phyloP scores from a whole-genome alignment of 2,888 invertebrate genomes.

The Scaptomyza reducta region DNA sequence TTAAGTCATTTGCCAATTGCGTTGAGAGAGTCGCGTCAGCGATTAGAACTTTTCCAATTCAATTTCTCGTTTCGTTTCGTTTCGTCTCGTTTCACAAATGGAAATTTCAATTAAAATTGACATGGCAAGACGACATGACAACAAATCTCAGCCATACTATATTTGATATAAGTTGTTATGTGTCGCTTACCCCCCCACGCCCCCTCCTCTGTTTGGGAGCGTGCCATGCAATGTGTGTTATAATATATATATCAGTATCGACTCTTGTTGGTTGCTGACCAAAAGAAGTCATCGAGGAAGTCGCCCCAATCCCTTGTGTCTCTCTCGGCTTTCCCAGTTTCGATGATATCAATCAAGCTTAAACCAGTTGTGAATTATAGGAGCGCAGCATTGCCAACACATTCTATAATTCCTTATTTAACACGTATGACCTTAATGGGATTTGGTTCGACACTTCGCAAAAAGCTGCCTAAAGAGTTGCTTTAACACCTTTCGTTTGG shows the following conservation, averaged over 20 bases:
- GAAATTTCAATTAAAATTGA: constrained; percentile 55
- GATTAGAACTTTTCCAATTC: constrained; percentile 60
- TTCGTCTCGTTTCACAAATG: constrained; percentile 33
- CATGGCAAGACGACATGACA: constrained; percentile 48
- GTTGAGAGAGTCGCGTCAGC: constrained; percentile 35
- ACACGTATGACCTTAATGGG: background rate
- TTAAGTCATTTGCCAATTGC: constrained; percentile 76
- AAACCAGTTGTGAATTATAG: constrained; percentile 21
- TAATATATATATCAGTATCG: background rate
- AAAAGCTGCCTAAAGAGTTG: constrained; percentile 8
- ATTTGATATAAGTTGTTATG: background rate
- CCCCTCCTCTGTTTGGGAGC: constrained; percentile 8
- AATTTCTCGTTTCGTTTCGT: background rate
- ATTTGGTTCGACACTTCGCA: background rate
- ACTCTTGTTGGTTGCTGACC: too few species aligned
- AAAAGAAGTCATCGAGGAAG: constrained; percentile 1
- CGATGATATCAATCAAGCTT: constrained; percentile 1
- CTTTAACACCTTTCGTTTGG: background rate
- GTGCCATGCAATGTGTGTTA: constrained; percentile 28
- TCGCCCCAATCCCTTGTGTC: constrained; percentile 9
- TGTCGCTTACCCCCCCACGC: background rate
- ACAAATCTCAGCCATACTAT: constrained; percentile 39
- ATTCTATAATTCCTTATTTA: background rate
- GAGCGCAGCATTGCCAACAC: background rate
- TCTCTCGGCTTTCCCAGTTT: background rate